phyloP scores from a whole-genome alignment of 2,888 invertebrate species.

The Cheilosia variabilis region DNA sequence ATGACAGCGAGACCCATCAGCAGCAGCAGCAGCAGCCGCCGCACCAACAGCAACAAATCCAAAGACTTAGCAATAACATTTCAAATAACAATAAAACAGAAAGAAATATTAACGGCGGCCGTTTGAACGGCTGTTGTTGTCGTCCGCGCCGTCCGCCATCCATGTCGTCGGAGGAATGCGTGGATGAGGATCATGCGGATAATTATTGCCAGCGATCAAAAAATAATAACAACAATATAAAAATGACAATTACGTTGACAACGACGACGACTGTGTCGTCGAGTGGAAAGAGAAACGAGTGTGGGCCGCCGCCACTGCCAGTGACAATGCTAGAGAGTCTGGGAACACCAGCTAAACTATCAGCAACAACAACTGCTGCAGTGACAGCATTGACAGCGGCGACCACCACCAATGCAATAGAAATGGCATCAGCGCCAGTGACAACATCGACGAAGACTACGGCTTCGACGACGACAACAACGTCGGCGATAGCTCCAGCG shows the following conservation, averaged over 20 bases:
- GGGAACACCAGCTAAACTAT: constrained; percentile 65
- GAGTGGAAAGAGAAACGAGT: constrained; percentile 54
- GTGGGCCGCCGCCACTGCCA: constrained; percentile 76
- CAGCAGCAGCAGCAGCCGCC: constrained; percentile 29
- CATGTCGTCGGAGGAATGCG: constrained; percentile 62
- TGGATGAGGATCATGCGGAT: constrained; percentile 71
- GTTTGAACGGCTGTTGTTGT: constrained; percentile 70
- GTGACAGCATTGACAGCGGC: constrained; percentile 70
- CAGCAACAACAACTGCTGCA: constrained; percentile 66
- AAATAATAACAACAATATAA: constrained; percentile 76
- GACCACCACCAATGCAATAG: constrained; percentile 73
- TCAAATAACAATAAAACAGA: constrained; percentile 65
- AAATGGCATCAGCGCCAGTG: constrained; percentile 71
- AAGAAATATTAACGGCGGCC: constrained; percentile 60
- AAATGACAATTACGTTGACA: constrained; percentile 70
- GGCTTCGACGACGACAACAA: constrained; percentile 18
- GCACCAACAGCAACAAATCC: constrained; percentile 67
- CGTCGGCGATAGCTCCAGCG: constrained; percentile 14
- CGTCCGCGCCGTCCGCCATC: constrained; percentile 55
- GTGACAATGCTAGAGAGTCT: constrained; percentile 77
- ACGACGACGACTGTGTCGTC: constrained; percentile 64
- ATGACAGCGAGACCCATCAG: constrained; percentile 58
- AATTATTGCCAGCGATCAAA: constrained; percentile 75
- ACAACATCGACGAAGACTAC: constrained; percentile 60
- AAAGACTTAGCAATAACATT: constrained; percentile 70